phyloP scores from a whole-genome alignment of 2,888 invertebrate species.

The Diarsia rubi region DNA sequence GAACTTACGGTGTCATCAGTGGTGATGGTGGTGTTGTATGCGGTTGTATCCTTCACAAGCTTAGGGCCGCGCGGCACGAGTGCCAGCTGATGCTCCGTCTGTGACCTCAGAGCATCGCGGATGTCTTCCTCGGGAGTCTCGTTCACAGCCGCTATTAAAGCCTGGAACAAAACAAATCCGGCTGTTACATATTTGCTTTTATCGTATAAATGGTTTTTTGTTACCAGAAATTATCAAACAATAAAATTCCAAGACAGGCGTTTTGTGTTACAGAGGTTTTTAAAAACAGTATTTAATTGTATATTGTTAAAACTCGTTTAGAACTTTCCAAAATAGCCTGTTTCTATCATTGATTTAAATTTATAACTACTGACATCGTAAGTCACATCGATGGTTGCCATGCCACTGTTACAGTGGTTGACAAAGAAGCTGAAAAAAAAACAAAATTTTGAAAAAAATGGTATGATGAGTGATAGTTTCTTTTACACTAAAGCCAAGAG shows the following conservation, averaged over 20 bases:
- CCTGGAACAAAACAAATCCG: slow-evolving; percentile 90
- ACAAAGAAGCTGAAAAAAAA: slow-evolving; percentile 10
- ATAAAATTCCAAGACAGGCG: not conserved
- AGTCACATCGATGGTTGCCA: not conserved
- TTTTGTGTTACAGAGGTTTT: not conserved
- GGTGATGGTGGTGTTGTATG: slow-evolving; percentile 95
- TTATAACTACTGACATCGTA: not conserved
- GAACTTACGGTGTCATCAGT: slow-evolving; percentile 94
- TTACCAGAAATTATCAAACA: not conserved
- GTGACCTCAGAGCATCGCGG: slow-evolving; percentile 92
- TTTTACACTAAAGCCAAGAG: slow-evolving; percentile 94
- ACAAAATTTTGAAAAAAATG: slow-evolving; percentile 29
- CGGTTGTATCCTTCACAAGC: slow-evolving; percentile 94
- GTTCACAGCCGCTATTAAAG: slow-evolving; percentile 93
- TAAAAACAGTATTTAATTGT: not conserved
- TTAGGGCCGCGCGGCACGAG: slow-evolving; percentile 93
- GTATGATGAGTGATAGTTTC: slow-evolving; percentile 73
- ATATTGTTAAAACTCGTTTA: not conserved
- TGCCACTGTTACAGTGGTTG: slow-evolving; percentile 28
- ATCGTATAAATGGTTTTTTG: not conserved
- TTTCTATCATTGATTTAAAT: not conserved
- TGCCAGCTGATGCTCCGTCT: slow-evolving; percentile 91
- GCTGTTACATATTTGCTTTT: not conserved
- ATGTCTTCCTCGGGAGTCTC: slow-evolving; percentile 92
- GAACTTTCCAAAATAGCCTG: not conserved